Base-by-base conservation (phyloP, 2,797 vertebrate species). In the Syndactyla subalaris region DNA sequence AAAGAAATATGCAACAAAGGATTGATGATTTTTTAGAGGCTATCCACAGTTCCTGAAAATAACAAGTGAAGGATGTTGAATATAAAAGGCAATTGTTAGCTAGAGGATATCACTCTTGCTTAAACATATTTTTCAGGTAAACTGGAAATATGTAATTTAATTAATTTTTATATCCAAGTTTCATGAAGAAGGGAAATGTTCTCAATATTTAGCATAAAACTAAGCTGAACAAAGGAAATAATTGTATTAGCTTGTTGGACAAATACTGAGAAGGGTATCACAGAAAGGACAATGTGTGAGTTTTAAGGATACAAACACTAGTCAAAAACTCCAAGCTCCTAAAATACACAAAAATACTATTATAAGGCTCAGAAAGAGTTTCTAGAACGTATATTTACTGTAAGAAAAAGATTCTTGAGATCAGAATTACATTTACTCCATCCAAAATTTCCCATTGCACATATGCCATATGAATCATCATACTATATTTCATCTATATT, bases 41-140 rank as follows among this genome's bases (percentile, higher is more conserved):
- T 98, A 97, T 86, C 95, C 91, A 97, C 95, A 96, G 96, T 86
- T 97, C 89, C 89, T 96, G 91, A 95, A 97, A 97, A 98, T 95
- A 97, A 87, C 89, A 97, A 96, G 92, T 89, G 85, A 85, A 94
- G 76, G 79, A 93, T 92, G 88, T 62, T 85, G 96, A 97, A 93
- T 86, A 95, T 70, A 94, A 94, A 97, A 95, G 71, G 57, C 85
- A 95, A 96, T 95, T 88, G 79, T 97, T 76, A 89, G 74, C 34
- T 92, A 97, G 76, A 91, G 75, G 84, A 94, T 87, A 96, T 87
- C 7, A 15, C 66, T 97, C 84, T 88, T 92, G 80, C 82, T 97
- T 95, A 96, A 95, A 97, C 55, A 84, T 95, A 92, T 95, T 97
- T 95, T 97, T 95, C 71, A 97, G 67, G 75, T 96, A 96, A 94